Evolutionary conservation across 1,140 invertebrate species (phyloP), one percentile per base, ranked within the genome.

Genomic region (Lasioglossum albipes): DNA sequence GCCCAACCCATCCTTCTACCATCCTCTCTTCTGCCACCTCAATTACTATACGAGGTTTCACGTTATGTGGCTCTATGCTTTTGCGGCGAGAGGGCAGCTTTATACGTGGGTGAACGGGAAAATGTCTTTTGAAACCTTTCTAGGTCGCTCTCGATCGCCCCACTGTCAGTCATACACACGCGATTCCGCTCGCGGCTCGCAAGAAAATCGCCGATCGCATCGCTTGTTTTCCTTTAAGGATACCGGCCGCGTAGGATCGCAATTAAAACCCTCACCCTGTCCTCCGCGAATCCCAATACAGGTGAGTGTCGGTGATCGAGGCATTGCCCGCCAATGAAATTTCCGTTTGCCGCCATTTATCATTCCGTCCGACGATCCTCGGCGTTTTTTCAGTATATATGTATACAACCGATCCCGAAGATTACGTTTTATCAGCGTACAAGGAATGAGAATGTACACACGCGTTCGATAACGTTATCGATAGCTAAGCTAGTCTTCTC

Each of bases 101-200:
- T 89, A 84, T 89, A 91, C 91, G 89, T 91, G 90, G 91, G 90
- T 92, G 91, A 92, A 93, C 91, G 90, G 91, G 91, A 92, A 92
- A 93, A 92, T 90, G 89, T 91, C 90, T 91, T 91, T 91, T 88
- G 84, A 91, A 91, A 90, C 84, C 90, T 93, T 93, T 92, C 91
- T 93, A 91, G 92, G 91, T 92, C 91, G 91, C 85, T 88, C 88
- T 88, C 89, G 87, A 89, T 89, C 89, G 89, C 86, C 86, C 84
- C 88, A 84, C 88, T 89, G 84, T 88, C 87, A 85, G 79, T 85
- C 83, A 85, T 85, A 77, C 57, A 81, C 84, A 70, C 81, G 84
- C 84, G 85, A 86, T 86, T 79, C 81, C 73, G 79, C 71, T 75
- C 54, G 52, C 16, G 72, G 71, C 80, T 85, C 83, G 76, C 81